Base-by-base conservation (phyloP, 2,888 invertebrate species). In the Himalopsyche anomala region DNA sequence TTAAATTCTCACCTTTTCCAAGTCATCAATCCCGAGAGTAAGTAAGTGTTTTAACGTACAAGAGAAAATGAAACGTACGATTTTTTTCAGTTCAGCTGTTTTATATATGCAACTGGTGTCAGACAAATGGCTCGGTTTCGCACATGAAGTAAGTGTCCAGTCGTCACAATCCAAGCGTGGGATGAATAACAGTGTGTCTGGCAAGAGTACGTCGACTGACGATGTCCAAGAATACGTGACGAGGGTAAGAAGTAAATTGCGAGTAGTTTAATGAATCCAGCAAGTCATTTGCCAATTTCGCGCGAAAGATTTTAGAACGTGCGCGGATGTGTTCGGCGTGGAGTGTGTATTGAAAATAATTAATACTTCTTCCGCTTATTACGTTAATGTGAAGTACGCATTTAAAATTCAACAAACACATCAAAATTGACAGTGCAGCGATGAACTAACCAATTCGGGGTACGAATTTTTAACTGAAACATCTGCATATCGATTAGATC, bases 211-310 rank as follows among this genome's bases (percentile, higher is more conserved):
- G 62, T 11, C 28, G 62, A 62, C 62, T 28, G 62, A 62, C 62
- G 19, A 62, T 62, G 62, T 62, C 62, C 62, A 62, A 62, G 62
- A 62, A 19, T 62, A 62, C 62, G 62, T 62, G 62, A 62, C 62
- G 62, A 62, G 62, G 62, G 62, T 62, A 62, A 6, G 62, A 62
- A 19, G 62, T 5, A 12, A 62, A 62, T 8, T 62, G 19, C 62
- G 28, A 62, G 28, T 28, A 62, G 62, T 62, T 62, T 62, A 62
- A 62, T 62, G 56, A 62, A 62, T 62, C 62, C 62, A 19, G 19
- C 62, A 19, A 62, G 19, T 28, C n/a, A 62, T 62, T 62, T 62
- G 62, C 19, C 62, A 62, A 19, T 62, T 62, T 62, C 28, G n/a
- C 8, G 28, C 19, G 62, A 11, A 19, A 28, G 12, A 51, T 51